A percentile compares a stretch with the other conserved stretches of the same genome.
These are phyloP conservation scores for Amphiprion ocellaris DNA, from an alignment of 2,113 vertebrate genomes.

Conservation along the genomic window DNA sequence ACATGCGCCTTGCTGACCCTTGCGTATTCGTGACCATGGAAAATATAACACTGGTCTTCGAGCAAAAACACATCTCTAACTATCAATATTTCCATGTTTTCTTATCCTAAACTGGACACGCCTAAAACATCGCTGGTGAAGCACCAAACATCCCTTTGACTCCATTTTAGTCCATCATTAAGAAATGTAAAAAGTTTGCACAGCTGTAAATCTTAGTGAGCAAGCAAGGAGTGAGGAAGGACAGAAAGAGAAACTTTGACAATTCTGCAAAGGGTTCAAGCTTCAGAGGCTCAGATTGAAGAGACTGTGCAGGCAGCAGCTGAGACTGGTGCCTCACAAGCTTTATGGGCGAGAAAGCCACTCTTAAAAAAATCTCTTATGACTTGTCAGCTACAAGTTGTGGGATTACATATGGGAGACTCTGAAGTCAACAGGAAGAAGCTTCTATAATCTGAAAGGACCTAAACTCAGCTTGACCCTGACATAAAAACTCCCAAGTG, in stretches of 20 bases:
- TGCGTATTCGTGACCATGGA: too few species aligned
- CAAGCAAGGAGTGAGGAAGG: conserved; percentile 1
- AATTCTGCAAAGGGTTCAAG: not conserved
- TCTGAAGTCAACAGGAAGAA: not conserved
- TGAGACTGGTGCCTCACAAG: conserved; percentile 2
- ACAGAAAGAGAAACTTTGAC: not conserved
- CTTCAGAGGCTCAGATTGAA: not conserved
- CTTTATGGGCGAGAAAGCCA: not conserved
- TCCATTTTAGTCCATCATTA: not conserved
- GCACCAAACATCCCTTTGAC: not conserved
- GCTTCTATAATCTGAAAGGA: not conserved
- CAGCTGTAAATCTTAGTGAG: not conserved
- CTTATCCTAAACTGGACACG: not conserved
- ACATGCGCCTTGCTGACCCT: too few species aligned
- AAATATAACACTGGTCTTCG: too few species aligned
- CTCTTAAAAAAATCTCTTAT: not conserved
- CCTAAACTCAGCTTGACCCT: not conserved
- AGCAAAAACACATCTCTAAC: too few species aligned
- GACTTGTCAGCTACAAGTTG: not conserved
- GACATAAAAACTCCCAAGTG: not conserved
- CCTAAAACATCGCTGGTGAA: not conserved
- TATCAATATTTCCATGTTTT: too few species aligned
- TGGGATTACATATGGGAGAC: conserved; percentile 3
- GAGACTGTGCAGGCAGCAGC: conserved; percentile 6
- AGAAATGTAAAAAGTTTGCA: not conserved